These are phyloP conservation scores for Macaria notata DNA, from an alignment of 2,888 invertebrate species.

Conservation along the genomic window DNA sequence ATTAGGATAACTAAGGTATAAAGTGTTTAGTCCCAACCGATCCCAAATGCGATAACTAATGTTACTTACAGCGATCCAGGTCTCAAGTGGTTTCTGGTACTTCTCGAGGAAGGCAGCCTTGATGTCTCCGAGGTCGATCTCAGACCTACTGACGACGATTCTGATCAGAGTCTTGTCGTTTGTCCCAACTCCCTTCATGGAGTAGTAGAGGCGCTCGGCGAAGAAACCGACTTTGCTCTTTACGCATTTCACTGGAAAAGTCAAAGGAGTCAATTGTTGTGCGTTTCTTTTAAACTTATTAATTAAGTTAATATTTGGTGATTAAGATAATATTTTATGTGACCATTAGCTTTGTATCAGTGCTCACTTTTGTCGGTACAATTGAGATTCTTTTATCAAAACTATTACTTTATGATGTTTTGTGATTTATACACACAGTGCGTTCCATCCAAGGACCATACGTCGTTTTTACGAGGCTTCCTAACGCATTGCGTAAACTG, in stretches of 20 bases:
- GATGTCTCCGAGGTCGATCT: constrained; percentile 96
- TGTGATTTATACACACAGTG: no score
- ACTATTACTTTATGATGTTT: no score
- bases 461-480: no score
- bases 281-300: neutral
- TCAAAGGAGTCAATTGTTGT: neutral
- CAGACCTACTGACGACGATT: constrained; percentile 94
- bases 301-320: no score
- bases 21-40: neutral
- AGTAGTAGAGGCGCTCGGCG: constrained; percentile 93
- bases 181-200: constrained; percentile 95
- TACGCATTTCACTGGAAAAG: constrained; percentile 89
- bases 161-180: constrained; percentile 96
- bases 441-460: no score
- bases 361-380: no score
- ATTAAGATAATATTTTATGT: no score
- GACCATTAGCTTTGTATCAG: no score
- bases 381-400: no score
- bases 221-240: constrained; percentile 96
- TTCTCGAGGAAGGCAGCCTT: constrained; percentile 93
- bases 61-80: constrained; percentile 91
- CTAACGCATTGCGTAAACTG: no score
- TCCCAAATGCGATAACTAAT: constrained; percentile 14
- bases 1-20: no score
- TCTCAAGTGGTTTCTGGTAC: constrained; percentile 91